Evolutionary conservation across 2,797 vertebrate species (phyloP), one percentile per base, ranked within the genome.

Genomic region (Sebastes minor): DNA sequence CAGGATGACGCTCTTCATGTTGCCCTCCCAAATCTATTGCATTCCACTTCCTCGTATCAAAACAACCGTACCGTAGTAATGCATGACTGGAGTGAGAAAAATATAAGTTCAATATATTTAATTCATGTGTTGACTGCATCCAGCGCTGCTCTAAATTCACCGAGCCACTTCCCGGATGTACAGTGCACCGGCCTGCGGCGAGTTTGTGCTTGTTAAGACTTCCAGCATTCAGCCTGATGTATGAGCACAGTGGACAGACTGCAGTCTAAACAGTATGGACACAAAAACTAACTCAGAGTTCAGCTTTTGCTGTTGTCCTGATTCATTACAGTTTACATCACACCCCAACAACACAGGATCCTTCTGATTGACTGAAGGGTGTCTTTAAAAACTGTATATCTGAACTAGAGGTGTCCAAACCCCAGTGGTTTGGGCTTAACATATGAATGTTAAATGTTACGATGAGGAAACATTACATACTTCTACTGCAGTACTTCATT

Each of bases 81-180:
- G 14, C 32, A 49, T 38, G 66, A 66, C 14, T 46, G 25, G 16
- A 72, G 25, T 1, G 12, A 75, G 70, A 56, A 9, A 81, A 75
- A 57, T 13, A 52, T 46, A 25, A 77, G 60, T 74, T n/a, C 65
- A 82, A 52, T 2, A 66, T 82, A 28, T 59, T 67, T 22, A 49
- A 82, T 81, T 78, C 20, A 77, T 76, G 63, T 74, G 64, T 55
- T 72, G 72, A 27, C 63, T 30, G 11, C 6, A 5, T 42, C 25
- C 5, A 10, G 28, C 4, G 23, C 64, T 78, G n/a, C 53, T 82
- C 20, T 67, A 32, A 64, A 65, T 60, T 46, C 75, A 67, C 35
- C 13, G 1, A 32, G 68, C 25, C 23, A 22, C 38, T 18, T 76
- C 57, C 68, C 64, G 28, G 28, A 8, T 33, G 71, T 33, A 42